Evolutionary conservation across 1,140 invertebrate genomes (phyloP).

Genomic region (Brachystomella parvula): DNA sequence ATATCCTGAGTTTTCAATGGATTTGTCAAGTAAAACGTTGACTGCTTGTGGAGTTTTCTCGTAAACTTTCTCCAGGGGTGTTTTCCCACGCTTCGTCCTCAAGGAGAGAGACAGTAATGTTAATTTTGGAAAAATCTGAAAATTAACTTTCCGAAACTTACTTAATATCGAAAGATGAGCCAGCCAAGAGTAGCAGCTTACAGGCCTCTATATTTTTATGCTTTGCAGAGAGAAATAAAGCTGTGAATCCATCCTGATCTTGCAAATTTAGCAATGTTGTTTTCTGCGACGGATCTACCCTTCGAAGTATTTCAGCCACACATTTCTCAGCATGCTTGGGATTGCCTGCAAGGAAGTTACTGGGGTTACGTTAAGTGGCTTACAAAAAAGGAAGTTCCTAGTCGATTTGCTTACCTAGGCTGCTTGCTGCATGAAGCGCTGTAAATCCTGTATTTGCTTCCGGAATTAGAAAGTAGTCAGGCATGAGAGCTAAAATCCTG

Average conservation of each 20-base stretch:
- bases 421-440: constrained; percentile 1
- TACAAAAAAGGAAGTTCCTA: too few relatives aligned
- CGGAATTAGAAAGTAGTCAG: not conserved
- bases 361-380: too few relatives aligned
- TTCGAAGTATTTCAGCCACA: not conserved
- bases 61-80: constrained; percentile 17
- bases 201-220: constrained; percentile 13
- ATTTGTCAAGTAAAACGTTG: not conserved
- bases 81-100: constrained; percentile 7
- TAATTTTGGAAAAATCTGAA: constrained; percentile 1
- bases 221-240: not conserved
- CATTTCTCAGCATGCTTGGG: too few relatives aligned
- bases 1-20: not conserved
- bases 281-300: not conserved
- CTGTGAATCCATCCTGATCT: not conserved
- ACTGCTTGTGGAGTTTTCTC: constrained; percentile 4
- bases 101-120: not conserved
- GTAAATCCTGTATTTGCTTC: constrained; percentile 2
- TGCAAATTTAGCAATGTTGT: not conserved
- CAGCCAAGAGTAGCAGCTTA: not conserved
- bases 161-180: constrained; percentile 11
- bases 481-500: not conserved
- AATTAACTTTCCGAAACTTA: not conserved
- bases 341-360: too few relatives aligned
- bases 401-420: not conserved